Base-by-base conservation (phyloP, 2,113 vertebrate genomes). In the Leucopternis melanops region DNA sequence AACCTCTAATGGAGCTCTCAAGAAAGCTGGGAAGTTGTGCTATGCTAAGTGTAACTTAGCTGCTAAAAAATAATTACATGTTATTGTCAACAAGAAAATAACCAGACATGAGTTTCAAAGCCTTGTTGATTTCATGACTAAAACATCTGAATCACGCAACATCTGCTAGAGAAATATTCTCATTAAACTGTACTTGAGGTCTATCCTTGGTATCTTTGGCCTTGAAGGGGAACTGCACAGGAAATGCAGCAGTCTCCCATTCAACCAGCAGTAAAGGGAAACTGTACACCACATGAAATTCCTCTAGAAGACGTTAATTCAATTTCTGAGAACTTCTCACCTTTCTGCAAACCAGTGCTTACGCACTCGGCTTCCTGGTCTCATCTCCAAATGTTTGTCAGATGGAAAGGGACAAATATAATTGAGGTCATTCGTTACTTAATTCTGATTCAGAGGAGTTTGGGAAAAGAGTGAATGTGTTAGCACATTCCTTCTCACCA, bases 91-190 rank as follows among this genome's bases (percentile, higher is more conserved):
- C 63, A 83, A 81, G 63, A 70, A 38, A 81, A 88, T 73, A 92
- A 86, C 38, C n/a, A 95, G 71, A 70, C 42, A 86, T 40, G 58
- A 84, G 52, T 92, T 95, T 71, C 13, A 7, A 95, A 95, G 86
- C 40, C 29, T 78, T 78, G 45, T 6, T 95, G 84, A 94, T 71
- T 81, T 92, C 59, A 92, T 50, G 47, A 91, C 50, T 67, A 66
- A 90, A 92, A 54, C 31, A 93, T 90, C 34, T 77, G 72, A 92
- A 86, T 66, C 50, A 59, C 1, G 8, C 42, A 91, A 84, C 26
- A 92, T 91, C 77, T 92, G 55, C 57, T 79, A 94, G 55, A 91
- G 32, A 91, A 91, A 91, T 79, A 83, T 19, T 95, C 72, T 71
- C 38, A 67, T 40, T 74, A 92, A 91, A 62, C 34, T 9, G 2